Evolutionary conservation across 2,797 vertebrate genomes (phyloP), one percentile per base, ranked within the genome.

Genomic region (Chloroceryle amazona): DNA sequence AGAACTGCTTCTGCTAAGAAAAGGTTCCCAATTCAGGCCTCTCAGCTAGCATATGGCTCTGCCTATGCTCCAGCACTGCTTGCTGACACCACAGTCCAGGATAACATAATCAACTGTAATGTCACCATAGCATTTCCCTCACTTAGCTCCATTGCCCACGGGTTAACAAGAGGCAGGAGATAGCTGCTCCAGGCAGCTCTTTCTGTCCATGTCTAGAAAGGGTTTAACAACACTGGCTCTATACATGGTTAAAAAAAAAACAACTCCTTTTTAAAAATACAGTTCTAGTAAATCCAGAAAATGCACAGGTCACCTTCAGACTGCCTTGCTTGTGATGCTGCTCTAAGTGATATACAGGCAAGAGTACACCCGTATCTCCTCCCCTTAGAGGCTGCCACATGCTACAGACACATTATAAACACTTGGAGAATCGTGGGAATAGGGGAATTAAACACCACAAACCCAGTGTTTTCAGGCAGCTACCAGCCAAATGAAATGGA

Each of bases 21-120:
- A 72, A 68, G 76, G 82, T 12, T 96, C 92, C 92, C 70, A 84
- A 0, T 54, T 46, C 65, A 90, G 82, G 80, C 80, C 86, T 86
- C 93, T 75, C 3, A 0, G 76, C 4, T 88, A 93, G 83, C 92
- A 95, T 74, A 93, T 47, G 90, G 91, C 82, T 58, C 82, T 75
- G 80, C 70, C 58, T 51, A 5, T 1, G 3, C 90, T 84, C 66
- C 90, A 88, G 19, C 80, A 85, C 80, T 35, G 72, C 91, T 86
- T 67, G 89, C 82, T 95, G 94, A 96, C 90, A 96, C n/a, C 91
- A 95, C 57, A 33, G 73, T 3, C 75, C 85, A 39, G 61, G 68
- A 61, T 78, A 91, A 95, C 65, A 46, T 52, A 73, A 76, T 71
- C 57, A 81, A 84, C 80, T 28, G 20, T 58, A 86, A 91, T 29